These are phyloP conservation scores for Stenichneumon culpator DNA, from an alignment of 2,888 invertebrate species.

Conservation along the genomic window DNA sequence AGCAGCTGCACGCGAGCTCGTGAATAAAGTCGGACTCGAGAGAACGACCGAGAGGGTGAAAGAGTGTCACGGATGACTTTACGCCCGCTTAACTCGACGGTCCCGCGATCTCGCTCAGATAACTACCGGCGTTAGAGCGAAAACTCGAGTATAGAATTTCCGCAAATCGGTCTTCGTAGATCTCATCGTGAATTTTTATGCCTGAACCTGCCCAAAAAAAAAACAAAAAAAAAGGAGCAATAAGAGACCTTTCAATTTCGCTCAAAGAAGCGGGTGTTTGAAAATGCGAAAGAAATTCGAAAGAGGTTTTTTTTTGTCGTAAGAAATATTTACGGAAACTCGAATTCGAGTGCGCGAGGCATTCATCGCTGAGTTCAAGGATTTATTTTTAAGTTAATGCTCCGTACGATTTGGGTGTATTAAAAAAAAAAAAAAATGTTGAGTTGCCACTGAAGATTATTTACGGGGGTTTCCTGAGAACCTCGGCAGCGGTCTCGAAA, in stretches of 20 bases:
- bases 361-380: neutral
- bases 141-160: constrained; percentile 20
- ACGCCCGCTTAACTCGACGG: constrained; percentile 29
- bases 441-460: constrained; percentile 49
- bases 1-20: constrained; percentile 58
- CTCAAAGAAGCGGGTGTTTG: neutral
- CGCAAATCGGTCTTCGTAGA: constrained; percentile 22
- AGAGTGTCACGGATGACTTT: constrained; percentile 52
- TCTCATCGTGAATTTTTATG: neutral
- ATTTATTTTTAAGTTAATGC: constrained; percentile 31
- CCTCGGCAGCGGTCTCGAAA: constrained; percentile 47
- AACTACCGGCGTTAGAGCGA: constrained; percentile 14
- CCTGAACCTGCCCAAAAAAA: neutral
- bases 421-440: constrained; percentile 32
- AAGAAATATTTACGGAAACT: constrained; percentile 19
- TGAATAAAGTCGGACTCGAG: constrained; percentile 50
- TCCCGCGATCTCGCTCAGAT: constrained; percentile 44
- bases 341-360: neutral
- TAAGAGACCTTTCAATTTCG: neutral
- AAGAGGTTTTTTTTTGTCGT: neutral
- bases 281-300: neutral
- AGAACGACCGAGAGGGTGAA: constrained; percentile 25
- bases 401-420: constrained; percentile 39
- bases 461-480: constrained; percentile 54
- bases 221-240: neutral